Evolutionary conservation across 2,113 vertebrate species (phyloP), one percentile per base, ranked within the genome.

Genomic region (Eudyptes chrysolophus): DNA sequence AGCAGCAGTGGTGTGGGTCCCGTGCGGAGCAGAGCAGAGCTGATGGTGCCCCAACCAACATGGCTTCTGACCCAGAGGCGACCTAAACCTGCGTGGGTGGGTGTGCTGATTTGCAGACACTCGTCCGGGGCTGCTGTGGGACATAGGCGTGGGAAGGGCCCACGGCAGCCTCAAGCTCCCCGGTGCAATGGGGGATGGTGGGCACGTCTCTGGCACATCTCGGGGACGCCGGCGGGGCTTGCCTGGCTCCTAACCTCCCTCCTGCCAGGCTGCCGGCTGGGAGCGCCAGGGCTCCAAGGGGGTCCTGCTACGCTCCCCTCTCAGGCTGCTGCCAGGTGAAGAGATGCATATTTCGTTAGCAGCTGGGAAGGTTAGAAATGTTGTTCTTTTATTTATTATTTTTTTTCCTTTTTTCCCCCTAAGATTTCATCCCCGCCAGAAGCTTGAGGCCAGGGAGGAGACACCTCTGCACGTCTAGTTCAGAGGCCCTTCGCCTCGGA

Each of bases 181-280:
- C 2, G 2, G 7, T 60, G 40, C 54, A 61, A 3, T 17, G 13
- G 11, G 29, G 8, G 6, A 22, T 2, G 4, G 18, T 4, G 19
- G 30, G 8, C 30, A 55, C 0, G 0, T 75, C 79, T 80, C 16
- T 1, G 1, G 49, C 19, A 25, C 0, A 0, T 72, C 25, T 24
- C 1, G 4, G 36, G 48, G 55, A 26, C 1, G 3, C 16, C 4
- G 5, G 9, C 1, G 3, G 7, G 6, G 22, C 32, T 91, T 27
- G 16, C 30, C 27, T 22, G 29, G 26, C 46, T 85, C 44, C 54
- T 29, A 6, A 2, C 36, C 46, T 75, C 46, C 54, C 21, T 60
- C 27, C n/a, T 68, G 68, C 44, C 65, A 85, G 78, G 60, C 69
- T 81, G 54, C 54, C 18, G 64, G 22, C 65, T 82, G 32, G 36